phyloP scores from a whole-genome alignment of 2,797 vertebrate genomes.

The Chaetophractus vellerosus region DNA sequence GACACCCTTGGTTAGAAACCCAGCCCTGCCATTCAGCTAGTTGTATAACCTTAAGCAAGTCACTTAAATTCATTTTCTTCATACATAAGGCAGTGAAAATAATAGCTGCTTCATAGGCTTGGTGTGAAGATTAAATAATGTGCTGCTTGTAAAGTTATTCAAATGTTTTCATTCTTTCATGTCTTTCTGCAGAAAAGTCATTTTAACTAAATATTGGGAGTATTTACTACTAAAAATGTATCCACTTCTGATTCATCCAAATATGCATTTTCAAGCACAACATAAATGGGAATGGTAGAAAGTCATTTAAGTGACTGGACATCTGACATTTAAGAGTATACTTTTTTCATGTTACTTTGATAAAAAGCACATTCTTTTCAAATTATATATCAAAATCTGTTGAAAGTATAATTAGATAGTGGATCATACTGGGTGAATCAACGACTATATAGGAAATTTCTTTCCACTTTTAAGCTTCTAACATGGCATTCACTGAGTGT shows the following conservation, averaged over 20 bases:
- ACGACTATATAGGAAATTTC: background rate
- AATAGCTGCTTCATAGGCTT: background rate
- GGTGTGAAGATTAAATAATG: background rate
- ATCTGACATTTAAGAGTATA: background rate
- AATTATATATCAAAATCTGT: constrained; percentile 24
- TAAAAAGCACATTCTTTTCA: background rate
- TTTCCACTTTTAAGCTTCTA: background rate
- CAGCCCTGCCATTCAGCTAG: background rate
- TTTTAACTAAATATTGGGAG: background rate
- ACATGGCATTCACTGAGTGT: background rate
- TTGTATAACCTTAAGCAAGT: background rate
- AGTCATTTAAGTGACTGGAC: background rate
- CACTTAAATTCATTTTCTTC: background rate
- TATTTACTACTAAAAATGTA: background rate
- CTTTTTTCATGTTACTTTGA: constrained; percentile 7
- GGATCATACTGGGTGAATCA: background rate
- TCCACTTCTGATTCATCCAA: constrained; percentile 1
- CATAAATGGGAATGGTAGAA: background rate
- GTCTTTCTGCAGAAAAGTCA: background rate
- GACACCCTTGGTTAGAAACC: background rate
- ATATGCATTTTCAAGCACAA: background rate
- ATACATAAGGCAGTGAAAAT: background rate
- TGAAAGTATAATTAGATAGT: background rate
- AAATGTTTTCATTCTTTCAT: too few relatives aligned
- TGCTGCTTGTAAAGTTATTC: background rate